Evolutionary conservation across 2,113 vertebrate genomes (phyloP).

Genomic region (Elanoides forficatus): DNA sequence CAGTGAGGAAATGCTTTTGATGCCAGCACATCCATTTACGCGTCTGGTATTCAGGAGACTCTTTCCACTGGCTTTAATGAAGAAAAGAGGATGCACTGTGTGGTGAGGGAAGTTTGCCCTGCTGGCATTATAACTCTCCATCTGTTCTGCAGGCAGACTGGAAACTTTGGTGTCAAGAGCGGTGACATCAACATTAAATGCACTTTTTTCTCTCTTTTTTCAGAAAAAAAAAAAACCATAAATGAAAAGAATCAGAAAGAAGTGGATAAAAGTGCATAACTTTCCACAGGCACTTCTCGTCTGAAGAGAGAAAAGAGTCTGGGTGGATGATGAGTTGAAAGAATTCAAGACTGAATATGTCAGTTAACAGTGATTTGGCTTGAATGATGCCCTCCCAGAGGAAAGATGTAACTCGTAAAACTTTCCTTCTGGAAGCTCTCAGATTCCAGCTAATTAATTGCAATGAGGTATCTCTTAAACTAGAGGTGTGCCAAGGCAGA

Average conservation of each 20-base stretch:
- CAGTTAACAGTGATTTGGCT: conserved; percentile 31
- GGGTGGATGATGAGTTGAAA: conserved; percentile 56
- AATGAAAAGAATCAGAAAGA: conserved; percentile 5
- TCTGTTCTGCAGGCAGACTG: conserved; percentile 24
- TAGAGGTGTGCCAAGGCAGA: conserved; percentile 25
- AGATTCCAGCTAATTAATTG: conserved; percentile 55
- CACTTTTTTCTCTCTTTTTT: conserved; percentile 1
- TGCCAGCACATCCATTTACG: background rate
- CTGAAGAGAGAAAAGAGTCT: conserved; percentile 47
- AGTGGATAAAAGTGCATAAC: conserved; percentile 47
- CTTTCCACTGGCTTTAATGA: background rate
- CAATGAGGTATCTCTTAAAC: conserved; percentile 32
- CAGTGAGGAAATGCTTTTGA: background rate
- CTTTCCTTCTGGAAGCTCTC: conserved; percentile 53
- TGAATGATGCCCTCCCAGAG: conserved; percentile 58
- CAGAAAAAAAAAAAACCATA: background rate
- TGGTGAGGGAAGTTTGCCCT: background rate
- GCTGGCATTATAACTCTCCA: conserved; percentile 2
- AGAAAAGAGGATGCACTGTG: background rate
- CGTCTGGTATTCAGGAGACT: background rate
- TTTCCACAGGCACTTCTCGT: conserved; percentile 58
- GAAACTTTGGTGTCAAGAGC: conserved; percentile 12
- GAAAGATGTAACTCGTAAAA: conserved; percentile 51
- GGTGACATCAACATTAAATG: conserved; percentile 29
- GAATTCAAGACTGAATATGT: conserved; percentile 35